Evolutionary conservation across 2,888 invertebrate species (phyloP), one percentile per base, ranked within the genome.

Genomic region (Zele albiditarsus): DNA sequence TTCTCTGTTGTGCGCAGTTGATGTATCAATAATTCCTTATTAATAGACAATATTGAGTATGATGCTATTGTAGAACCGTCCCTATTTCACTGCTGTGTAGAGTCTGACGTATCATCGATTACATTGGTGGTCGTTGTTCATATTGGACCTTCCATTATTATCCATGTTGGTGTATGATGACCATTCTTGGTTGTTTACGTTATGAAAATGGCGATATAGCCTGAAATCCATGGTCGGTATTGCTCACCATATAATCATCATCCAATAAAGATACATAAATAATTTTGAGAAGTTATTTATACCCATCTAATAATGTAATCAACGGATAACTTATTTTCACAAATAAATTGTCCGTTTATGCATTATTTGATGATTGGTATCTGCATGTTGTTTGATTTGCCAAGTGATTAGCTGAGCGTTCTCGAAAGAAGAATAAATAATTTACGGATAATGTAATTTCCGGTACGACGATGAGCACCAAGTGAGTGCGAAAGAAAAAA

Each of bases 391-490:
- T 23, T 58, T 23, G 23, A 16, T 28, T 14, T 58, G 16, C 8
- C 6, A 4, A 3, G 10, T 60, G 2, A n/a, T 4, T n/a, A 5
- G 14, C 16, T n/a, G 10, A 42, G n/a, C 16, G 3, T 3, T 46
- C 0, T 14, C 27, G 53, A 12, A 27, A 28, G 53, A 28, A 20
- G n/a, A 31, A 53, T 23, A 46, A 71, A 42, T 71, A n/a, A 60
- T 71, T 46, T 62, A 62, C 46, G 46, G 71, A 71, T 71, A 71
- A 71, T 60, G 42, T 33, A 60, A 71, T 42, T 60, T 71, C 46
- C 28, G 27, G 23, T 31, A 27, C 28, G 20, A 20, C 6, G 12
- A 53, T 27, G 8, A n/a, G n/a, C 46, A 27, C 31, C 27, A 62
- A 27, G 12, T 38, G 10, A 12, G 12, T 38, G 5, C 0, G 12